Evolutionary conservation across 2,113 vertebrate species (phyloP).

Genomic region (Isurus oxyrinchus): DNA sequence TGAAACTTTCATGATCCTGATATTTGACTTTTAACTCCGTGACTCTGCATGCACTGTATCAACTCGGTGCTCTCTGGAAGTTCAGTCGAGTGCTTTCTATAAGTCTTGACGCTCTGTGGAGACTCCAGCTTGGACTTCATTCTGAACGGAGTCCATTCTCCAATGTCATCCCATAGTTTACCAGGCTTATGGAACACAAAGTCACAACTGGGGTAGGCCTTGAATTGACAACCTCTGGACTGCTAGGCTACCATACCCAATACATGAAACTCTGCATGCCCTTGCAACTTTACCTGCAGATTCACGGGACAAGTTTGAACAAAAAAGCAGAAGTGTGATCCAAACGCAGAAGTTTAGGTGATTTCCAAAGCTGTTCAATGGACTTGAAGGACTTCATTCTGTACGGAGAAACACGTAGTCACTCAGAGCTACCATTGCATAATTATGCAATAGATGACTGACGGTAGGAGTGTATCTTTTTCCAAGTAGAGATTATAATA

Average conservation of each 20-base stretch:
- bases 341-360: not conserved
- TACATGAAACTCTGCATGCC: not conserved
- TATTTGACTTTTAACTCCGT: not conserved
- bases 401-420: too few relatives aligned
- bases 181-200: not conserved
- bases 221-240: too few relatives aligned
- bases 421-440: not conserved
- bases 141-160: not conserved
- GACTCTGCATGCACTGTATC: not conserved
- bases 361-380: not conserved
- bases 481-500: not conserved
- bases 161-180: too few relatives aligned
- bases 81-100: not conserved
- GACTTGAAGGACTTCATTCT: not conserved
- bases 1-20: not conserved
- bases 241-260: not conserved
- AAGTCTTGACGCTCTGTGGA: not conserved
- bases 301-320: not conserved
- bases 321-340: not conserved
- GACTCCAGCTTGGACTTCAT: not conserved
- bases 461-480: not conserved
- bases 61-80: not conserved
- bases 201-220: not conserved
- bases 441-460: too few relatives aligned
- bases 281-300: not conserved